phyloP scores from a whole-genome alignment of 2,113 vertebrate genomes.

The Odocoileus hemionus region DNA sequence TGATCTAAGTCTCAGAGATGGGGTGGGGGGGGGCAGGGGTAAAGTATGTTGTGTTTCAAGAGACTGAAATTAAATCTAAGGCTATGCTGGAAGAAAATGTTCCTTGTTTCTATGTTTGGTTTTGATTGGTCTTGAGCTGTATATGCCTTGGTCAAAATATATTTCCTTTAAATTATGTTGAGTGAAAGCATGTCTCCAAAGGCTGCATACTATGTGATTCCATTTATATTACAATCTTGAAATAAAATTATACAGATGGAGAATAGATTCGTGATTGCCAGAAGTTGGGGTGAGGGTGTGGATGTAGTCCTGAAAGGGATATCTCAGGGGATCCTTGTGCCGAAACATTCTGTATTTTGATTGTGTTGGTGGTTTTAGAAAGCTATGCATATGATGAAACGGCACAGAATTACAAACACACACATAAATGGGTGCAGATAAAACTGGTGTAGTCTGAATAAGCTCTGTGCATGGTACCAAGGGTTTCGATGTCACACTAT shows the following conservation, averaged over 20 bases:
- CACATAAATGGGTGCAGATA: too few relatives aligned
- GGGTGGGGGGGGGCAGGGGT: not conserved
- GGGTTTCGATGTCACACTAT: not conserved
- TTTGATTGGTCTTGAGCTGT: not conserved
- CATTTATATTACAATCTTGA: not conserved
- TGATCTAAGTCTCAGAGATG: not conserved
- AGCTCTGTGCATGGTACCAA: not conserved
- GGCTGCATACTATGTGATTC: not conserved
- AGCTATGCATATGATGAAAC: not conserved
- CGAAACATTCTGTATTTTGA: not conserved
- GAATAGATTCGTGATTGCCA: not conserved
- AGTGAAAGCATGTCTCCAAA: not conserved
- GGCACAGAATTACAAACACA: not conserved
- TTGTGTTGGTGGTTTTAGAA: not conserved
- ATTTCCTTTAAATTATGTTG: not conserved
- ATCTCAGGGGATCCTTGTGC: not conserved
- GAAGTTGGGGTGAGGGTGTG: not conserved
- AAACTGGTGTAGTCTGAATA: not conserved
- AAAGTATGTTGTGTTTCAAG: not conserved
- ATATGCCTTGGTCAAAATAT: not conserved
- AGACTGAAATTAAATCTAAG: not conserved
- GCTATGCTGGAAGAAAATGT: not conserved
- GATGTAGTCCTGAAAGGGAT: not conserved
- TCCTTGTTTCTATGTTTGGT: not conserved
- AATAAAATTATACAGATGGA: not conserved